Conservation (phyloP, 1,140 invertebrate genomes). For the Drosophila sp. region DNA sequence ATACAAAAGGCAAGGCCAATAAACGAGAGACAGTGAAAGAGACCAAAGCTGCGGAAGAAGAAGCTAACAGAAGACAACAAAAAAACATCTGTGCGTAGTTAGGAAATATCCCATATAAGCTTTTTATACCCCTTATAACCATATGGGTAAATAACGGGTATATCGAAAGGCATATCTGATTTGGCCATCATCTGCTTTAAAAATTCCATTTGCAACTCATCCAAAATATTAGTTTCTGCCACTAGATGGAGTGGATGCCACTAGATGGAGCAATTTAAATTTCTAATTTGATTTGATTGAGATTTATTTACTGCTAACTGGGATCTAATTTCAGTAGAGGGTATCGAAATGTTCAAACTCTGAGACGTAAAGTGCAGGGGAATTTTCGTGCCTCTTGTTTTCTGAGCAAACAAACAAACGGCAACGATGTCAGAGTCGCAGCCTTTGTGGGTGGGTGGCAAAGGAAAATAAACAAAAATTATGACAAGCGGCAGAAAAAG, state of each 20-base stretch:
- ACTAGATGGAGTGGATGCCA: too few species aligned
- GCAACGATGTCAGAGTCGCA: constrained; percentile 6
- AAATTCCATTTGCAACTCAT: too few species aligned
- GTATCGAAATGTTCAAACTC: neutral
- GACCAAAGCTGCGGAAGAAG: neutral
- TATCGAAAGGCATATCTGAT: neutral
- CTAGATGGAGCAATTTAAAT: too few species aligned
- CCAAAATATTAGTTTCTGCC: too few species aligned
- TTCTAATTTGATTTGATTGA: too few species aligned
- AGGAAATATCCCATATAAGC: constrained; percentile 44
- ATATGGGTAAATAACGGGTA: neutral
- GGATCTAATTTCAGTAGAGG: neutral
- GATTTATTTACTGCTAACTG: too few species aligned
- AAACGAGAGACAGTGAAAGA: constrained; percentile 23
- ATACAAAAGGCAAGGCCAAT: constrained; percentile 45
- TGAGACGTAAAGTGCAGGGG: neutral
- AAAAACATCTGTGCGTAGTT: constrained; percentile 58
- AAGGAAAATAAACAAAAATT: constrained; percentile 77
- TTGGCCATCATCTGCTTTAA: too few species aligned
- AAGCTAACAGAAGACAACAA: constrained; percentile 49
- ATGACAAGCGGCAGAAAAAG: constrained; percentile 57
- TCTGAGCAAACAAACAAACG: constrained; percentile 61
- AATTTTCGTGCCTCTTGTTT: constrained; percentile 37
- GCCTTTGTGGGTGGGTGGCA: constrained; percentile 51
- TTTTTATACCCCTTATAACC: constrained; percentile 24